Base-by-base conservation (phyloP, 2,113 vertebrate genomes). In the Andinoacara biseriatus region DNA sequence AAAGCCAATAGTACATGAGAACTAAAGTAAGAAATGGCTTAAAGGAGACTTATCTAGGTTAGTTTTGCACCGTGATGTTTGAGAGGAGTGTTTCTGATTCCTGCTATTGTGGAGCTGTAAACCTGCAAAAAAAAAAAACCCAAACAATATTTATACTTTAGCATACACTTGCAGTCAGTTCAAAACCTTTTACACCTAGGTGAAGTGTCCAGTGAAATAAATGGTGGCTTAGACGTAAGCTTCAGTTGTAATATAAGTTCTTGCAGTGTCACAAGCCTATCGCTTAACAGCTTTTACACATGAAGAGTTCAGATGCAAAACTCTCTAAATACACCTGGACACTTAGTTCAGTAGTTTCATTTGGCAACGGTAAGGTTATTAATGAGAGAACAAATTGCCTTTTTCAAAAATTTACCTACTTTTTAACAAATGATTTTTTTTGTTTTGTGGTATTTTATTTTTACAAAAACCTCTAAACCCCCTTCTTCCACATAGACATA, bases 101-200 rank as follows among this genome's bases (percentile, higher is more conserved):
- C 46, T 69, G 40, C 40, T 43, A 43, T 10, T 43, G 40, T 13
- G 5, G 65, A 26, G 49, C 15, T 69, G 63, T 69, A 69, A 69
- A 69, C 46, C 15, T 0, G 3, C 1, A 31, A 69, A 69, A 52
- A 52, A 31, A 69, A 69, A 67, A 33, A 33, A 26, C 33, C 33
- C 24, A 49, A 26, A 26, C 26, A 26, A 69, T 3, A 31, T 69
- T 52, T 69, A 69, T 31, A 69, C 49, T 69, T 52, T 69, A 29
- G 29, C 29, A 2, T 52, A 52, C 65, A 52, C 43, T 43, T 20
- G 65, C 65, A 20, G 17, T 49, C 5, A 0, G 24, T 0, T 0
- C 17, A 69, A 26, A 69, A 49, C 29, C 2, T 0, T 69, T 69
- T 69, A 24, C 15, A 29, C 15, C 63, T 17, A 49, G 29, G 40